Percentiles rank a stretch among this genome's conserved stretches.
These are phyloP conservation scores for Silurus glanis DNA, from an alignment of 2,113 vertebrate species.

Conservation along the genomic window DNA sequence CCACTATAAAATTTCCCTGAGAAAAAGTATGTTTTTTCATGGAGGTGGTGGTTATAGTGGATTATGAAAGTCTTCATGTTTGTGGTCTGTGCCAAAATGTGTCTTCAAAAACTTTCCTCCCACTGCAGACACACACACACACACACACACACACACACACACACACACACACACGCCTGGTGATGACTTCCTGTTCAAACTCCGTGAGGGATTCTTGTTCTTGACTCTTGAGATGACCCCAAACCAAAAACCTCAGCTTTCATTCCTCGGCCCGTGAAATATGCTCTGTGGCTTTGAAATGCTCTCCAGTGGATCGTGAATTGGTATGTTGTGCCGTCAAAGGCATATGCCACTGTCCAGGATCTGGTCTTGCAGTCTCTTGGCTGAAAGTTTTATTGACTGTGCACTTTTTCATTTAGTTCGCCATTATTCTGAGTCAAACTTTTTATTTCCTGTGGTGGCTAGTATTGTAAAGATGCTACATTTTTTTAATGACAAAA, in stretches of 20 bases:
- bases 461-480: neutral
- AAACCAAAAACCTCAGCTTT: slow-evolving; percentile 72
- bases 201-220: slow-evolving; percentile 68
- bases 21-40: slow-evolving; percentile 2
- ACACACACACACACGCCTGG: slow-evolving; percentile 42
- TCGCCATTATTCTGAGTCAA: neutral
- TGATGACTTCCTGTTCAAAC: slow-evolving; percentile 70
- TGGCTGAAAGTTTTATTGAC: slow-evolving; percentile 41
- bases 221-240: slow-evolving; percentile 72
- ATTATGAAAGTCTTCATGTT: slow-evolving; percentile 14
- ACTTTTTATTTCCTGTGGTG: neutral
- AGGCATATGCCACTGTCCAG: slow-evolving; percentile 56
- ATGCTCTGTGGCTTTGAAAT: slow-evolving; percentile 65
- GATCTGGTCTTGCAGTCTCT: slow-evolving; percentile 44
- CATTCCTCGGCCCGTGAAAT: slow-evolving; percentile 71
- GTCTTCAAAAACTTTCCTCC: slow-evolving; percentile 25
- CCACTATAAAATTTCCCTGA: neutral
- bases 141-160: slow-evolving; percentile 24
- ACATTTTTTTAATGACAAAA: neutral
- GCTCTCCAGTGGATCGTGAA: slow-evolving; percentile 66
- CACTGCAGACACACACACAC: slow-evolving; percentile 28
- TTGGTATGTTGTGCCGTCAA: slow-evolving; percentile 55
- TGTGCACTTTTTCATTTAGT: slow-evolving; percentile 34
- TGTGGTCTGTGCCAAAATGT: slow-evolving; percentile 23
- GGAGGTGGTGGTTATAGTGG: neutral